Evolutionary conservation across 1,140 invertebrate species (phyloP), one percentile per base, ranked within the genome.

Genomic region (Cylas formicarius): DNA sequence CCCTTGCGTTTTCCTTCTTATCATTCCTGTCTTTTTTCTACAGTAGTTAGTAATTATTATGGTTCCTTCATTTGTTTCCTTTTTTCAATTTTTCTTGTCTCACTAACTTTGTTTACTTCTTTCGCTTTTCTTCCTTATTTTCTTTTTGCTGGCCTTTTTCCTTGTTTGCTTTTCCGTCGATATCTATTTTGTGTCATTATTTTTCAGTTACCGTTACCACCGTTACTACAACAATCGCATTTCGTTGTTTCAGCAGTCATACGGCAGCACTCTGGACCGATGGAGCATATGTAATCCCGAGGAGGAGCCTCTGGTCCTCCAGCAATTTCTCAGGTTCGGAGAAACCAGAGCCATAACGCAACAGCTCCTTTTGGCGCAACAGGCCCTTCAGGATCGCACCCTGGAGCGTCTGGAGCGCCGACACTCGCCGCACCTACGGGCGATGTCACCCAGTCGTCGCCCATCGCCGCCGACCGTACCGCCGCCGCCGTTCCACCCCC

Each of bases 321-420:
- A 89, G 68, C 86, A 90, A 72, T 90, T 90, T 71, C 75, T 90
- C 38, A 73, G 84, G 53, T 90, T 89, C 66, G 81, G 80, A 38
- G 84, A 88, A 69, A 90, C 86, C 42, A 76, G 84, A 66, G 78
- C 80, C 35, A 82, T 89, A 58, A 84, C 85, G 48, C 81, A 86
- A 63, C 82, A 86, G 60, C 71, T 88, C 52, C 72, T 88, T 57
- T 70, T 85, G 51, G 79, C 82, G 60, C 81, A 75, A 55, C 68
- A 73, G 50, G 70, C 72, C 56, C 65, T 67, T 52, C 66, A 61
- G 60, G 58, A 67, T 49, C 57, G 66, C 53, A 60, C 60, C 53
- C 62, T 67, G 63, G 61, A 68, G 61, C 61, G 62, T 53, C 55
- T 65, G 44, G 61, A 63, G 54, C 50, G 59, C 45, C 56, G 52